Conservation (phyloP, 37 sponge, comb jelly and placozoan genomes). For the Eunapius fragilis region DNA sequence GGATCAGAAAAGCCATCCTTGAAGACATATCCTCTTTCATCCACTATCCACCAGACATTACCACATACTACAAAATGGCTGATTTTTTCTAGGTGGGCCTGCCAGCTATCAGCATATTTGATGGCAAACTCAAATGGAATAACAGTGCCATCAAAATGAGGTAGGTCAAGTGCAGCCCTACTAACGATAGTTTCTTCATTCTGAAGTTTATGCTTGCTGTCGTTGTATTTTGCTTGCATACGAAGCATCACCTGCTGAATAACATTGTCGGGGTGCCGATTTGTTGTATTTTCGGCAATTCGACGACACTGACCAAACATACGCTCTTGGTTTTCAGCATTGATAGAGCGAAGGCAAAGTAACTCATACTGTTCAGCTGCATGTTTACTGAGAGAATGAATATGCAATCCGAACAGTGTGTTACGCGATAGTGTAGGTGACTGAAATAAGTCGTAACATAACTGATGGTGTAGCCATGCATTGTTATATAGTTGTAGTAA, state of each 20-base stretch:
- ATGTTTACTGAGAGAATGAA: conserved; percentile 29
- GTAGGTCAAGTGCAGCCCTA: background rate
- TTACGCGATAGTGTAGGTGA: background rate
- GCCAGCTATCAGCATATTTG: conserved; percentile 13
- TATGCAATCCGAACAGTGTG: conserved; percentile 15
- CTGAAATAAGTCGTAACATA: conserved; percentile 11
- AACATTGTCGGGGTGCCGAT: conserved; percentile 11
- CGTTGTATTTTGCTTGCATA: conserved; percentile 13
- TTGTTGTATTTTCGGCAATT: conserved; percentile 9
- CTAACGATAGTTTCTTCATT: background rate
- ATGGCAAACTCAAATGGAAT: background rate
- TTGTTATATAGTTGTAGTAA: conserved; percentile 33
- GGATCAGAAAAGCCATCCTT: conserved; percentile 13
- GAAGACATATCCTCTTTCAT: background rate
- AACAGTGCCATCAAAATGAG: background rate
- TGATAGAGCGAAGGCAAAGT: conserved; percentile 15
- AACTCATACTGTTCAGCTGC: conserved; percentile 15
- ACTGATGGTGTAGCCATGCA: conserved; percentile 39
- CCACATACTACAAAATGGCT: conserved; percentile 2
- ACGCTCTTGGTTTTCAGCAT: conserved; percentile 26
- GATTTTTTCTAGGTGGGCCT: conserved; percentile 28
- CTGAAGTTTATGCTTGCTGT: background rate
- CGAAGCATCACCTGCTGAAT: conserved; percentile 3
- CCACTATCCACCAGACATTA: conserved; percentile 10
- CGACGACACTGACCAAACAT: conserved; percentile 10